Base-by-base conservation (phyloP, 2,888 invertebrate species). In the Caenorhabditis sp. region DNA sequence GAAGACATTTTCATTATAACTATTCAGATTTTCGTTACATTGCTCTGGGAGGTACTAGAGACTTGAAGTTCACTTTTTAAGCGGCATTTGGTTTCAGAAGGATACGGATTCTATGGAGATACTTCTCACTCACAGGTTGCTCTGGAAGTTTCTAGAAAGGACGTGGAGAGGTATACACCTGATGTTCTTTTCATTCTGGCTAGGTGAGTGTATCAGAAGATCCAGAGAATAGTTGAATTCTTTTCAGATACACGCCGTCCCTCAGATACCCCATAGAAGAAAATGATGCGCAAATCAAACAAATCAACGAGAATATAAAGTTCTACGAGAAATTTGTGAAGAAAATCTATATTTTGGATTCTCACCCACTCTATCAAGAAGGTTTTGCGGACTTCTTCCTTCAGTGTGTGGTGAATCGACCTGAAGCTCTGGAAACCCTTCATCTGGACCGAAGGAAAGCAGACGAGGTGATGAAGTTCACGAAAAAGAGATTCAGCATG, bases 11-110 rank as follows among this genome's bases (percentile, higher is more conserved):
- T 28, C 28, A 76, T 26, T 56, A 58, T 8, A 76, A 76, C 14
- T 82, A 82, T 28, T 59, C 66, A 8, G 14, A 41, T 2, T 82
- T 70, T 22, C 35, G 51, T 19, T 59, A 51, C 24, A 16, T 64
- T 26, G 31, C 82, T 19, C 14, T 74, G 2, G 24, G n/a, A 22
- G 69, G 80, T 75, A 24, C 35, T 51, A 6, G 2, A 8, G 14
- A 3, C n/a, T n/a, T n/a, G 5, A 47, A 3, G 2, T 1, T 47
- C 6, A 16, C 28, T 35, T 35, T 24, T 14, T 14, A 58, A 31
- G 14, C 8, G n/a, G 16, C 8, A 12, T 22, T 12, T 19, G 4
- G 14, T 72, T 72, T 47, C 49, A 51, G 66, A 19, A 6, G 35
- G 22, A 19, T 68, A 22, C 35, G 66, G 49, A 14, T n/a, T 41